Evolutionary conservation across 2,113 vertebrate species (phyloP), one percentile per base, ranked within the genome.

Genomic region (Trogon surrucura): DNA sequence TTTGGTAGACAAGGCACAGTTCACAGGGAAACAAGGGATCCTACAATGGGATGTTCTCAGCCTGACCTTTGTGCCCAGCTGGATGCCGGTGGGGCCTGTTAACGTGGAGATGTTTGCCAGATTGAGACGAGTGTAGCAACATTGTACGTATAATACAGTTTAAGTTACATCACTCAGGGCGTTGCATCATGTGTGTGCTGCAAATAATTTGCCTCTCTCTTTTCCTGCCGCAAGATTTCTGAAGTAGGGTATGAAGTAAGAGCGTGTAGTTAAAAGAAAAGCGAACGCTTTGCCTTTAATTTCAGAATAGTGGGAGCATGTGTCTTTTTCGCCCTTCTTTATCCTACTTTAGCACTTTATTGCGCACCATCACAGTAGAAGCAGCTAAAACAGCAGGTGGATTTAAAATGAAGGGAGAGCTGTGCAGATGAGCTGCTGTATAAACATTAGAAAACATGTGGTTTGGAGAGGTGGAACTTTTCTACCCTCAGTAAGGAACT

Each of bases 391-490:
- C 80, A 94, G 80, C 65, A 89, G 93, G 77, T 95, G 70, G 75
- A 92, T 91, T 93, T 95, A 85, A 96, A 96, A 95, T 58, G 54
- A 89, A 93, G 50, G 51, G 36, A 71, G 78, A 62, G 32, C 72
- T 72, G 56, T 74, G 88, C 0, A 6, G 82, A 88, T 80, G 85
- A 92, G 80, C 73, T 95, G 87, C 85, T 94, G 56, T n/a, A 71
- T 75, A 94, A 79, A 96, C 73, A 87, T 84, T 70, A 93, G 90
- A 80, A 95, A 97, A 95, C 91, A 92, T 4, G 62, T 5, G 16
- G 81, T 95, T 95, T 54, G 64, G 80, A 95, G 94, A 90, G 92
- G 81, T 91, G 62, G 81, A 95, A 96, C 80, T 94, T 96, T 94
- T 64, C 80, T 95, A 66, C 38, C 58, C 77, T 96, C 75, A 70